Evolutionary conservation across 2,113 vertebrate species (phyloP).

Genomic region (Takifugu flavidus): DNA sequence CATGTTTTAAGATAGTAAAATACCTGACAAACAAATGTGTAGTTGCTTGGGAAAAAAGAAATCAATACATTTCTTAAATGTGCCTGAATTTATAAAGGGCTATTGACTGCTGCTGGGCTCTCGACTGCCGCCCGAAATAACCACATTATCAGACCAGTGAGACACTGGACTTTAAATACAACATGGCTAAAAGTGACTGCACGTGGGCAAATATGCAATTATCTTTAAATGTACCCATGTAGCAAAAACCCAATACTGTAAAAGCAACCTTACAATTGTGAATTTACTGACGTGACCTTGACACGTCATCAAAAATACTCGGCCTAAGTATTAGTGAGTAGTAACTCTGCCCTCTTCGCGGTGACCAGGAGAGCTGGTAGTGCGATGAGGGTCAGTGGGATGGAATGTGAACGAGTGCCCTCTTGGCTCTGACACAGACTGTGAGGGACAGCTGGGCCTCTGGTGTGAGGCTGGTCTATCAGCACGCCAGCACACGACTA

Average conservation of each 20-base stretch:
- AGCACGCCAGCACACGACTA: slow-evolving; percentile 19
- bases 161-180: slow-evolving; percentile 17
- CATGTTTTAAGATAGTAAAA: too few relatives aligned
- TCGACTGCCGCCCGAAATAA: slow-evolving; percentile 54
- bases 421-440: slow-evolving; percentile 47
- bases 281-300: slow-evolving; percentile 13
- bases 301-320: slow-evolving; percentile 43
- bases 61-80: not conserved
- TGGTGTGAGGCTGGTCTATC: slow-evolving; percentile 9
- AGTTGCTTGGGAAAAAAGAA: too few relatives aligned
- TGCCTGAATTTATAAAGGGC: not conserved
- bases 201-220: not conserved
- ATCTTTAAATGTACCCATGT: not conserved
- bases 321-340: slow-evolving; percentile 40
- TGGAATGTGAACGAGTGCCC: slow-evolving; percentile 64
- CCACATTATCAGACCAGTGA: slow-evolving; percentile 45
- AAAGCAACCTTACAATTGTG: not conserved
- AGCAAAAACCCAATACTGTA: slow-evolving; percentile 4
- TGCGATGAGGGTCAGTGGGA: slow-evolving; percentile 54
- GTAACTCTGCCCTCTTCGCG: slow-evolving; percentile 11
- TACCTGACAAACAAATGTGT: too few relatives aligned
- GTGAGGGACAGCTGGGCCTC: slow-evolving; percentile 59
- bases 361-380: slow-evolving; percentile 30
- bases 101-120: slow-evolving; percentile 5
- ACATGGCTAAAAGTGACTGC: not conserved